These are phyloP conservation scores for Eupithecia inturbata DNA, from an alignment of 2,888 invertebrate genomes.

Conservation along the genomic window DNA sequence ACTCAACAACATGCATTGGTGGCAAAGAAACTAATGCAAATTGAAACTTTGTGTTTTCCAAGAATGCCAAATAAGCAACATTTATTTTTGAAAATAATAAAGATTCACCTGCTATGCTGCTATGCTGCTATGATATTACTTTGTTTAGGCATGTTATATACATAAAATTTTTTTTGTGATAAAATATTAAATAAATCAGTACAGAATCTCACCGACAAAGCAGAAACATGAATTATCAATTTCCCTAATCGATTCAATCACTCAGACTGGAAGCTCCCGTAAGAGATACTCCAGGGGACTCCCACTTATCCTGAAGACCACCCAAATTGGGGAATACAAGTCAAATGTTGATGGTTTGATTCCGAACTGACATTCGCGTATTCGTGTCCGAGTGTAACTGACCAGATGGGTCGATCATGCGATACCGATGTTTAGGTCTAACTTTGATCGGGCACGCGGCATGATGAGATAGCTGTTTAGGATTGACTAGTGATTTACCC, in stretches of 20 bases:
- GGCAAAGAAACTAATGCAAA: too few relatives aligned
- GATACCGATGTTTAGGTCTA: constrained; percentile 19
- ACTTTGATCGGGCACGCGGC: constrained; percentile 19
- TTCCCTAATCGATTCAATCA: constrained; percentile 5
- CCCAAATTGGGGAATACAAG: constrained; percentile 17
- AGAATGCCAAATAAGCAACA: neutral
- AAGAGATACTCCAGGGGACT: constrained; percentile 9
- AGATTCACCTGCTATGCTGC: neutral
- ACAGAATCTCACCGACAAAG: neutral
- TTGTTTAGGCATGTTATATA: neutral
- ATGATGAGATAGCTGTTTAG: neutral
- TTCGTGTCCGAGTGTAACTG: constrained; percentile 17
- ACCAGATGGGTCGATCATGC: constrained; percentile 30
- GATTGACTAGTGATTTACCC: neutral
- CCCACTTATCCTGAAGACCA: constrained; percentile 28
- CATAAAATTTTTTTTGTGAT: neutral
- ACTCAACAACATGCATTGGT: too few relatives aligned
- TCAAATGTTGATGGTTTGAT: constrained; percentile 14
- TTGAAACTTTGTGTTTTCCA: too few relatives aligned
- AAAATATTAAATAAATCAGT: neutral
- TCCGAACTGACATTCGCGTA: constrained; percentile 10
- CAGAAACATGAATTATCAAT: neutral
- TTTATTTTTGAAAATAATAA: neutral
- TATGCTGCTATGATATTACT: neutral
- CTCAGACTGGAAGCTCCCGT: neutral